phyloP scores from a whole-genome alignment of 2,797 vertebrate species.

The Chelon auratus region DNA sequence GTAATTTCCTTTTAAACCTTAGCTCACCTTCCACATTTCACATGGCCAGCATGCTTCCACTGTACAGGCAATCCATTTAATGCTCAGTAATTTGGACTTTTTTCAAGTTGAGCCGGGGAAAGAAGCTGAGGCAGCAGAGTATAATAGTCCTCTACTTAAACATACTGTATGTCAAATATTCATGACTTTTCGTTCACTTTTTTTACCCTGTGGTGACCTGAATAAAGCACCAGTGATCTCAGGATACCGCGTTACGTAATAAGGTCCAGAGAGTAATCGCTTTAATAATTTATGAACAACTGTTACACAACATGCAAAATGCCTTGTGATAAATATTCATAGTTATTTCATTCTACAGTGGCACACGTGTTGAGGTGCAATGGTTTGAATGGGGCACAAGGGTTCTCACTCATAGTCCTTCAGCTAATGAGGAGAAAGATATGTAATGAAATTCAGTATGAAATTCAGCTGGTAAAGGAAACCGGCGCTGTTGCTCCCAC shows the following conservation, averaged over 20 bases:
- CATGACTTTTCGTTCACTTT: constrained; percentile 30
- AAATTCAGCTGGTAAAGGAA: neutral
- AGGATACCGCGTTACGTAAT: constrained; percentile 58
- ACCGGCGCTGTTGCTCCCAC: neutral
- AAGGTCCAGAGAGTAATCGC: constrained; percentile 55
- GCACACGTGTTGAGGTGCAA: neutral
- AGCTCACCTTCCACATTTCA: constrained; percentile 44
- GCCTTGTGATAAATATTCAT: constrained; percentile 13
- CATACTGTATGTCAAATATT: constrained; percentile 57
- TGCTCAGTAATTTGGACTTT: constrained; percentile 46
- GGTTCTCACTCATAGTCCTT: neutral
- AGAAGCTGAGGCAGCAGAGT: constrained; percentile 58
- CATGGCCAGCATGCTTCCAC: neutral
- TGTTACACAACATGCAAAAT: constrained; percentile 62
- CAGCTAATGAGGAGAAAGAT: neutral
- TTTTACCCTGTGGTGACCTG: constrained; percentile 30
- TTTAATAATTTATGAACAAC: constrained; percentile 67
- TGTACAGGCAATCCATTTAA: constrained; percentile 33
- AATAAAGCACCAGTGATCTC: constrained; percentile 53
- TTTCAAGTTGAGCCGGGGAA: constrained; percentile 36
- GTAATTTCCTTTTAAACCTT: constrained; percentile 56
- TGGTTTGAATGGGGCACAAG: neutral
- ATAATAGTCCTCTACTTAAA: constrained; percentile 54
- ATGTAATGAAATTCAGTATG: neutral
- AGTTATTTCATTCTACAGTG: constrained; percentile 2